phyloP scores from a whole-genome alignment of 2,113 vertebrate species.

The Tyto alba region DNA sequence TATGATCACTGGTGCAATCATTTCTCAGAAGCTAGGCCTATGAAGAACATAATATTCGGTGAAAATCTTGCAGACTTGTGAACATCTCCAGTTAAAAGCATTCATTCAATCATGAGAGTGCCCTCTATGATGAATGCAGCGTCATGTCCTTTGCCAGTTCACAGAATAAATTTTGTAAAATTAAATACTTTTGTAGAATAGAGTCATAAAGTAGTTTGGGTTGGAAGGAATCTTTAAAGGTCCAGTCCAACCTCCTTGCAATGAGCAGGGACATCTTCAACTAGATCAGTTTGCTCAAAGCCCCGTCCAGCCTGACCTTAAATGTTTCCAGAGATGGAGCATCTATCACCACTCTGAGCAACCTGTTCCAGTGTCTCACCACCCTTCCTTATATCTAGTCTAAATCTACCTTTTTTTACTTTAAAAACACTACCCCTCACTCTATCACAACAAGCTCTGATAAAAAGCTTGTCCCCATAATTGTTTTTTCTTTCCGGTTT shows the following conservation, averaged over 20 bases:
- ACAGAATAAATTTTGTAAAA: conserved; percentile 11
- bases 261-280: not conserved
- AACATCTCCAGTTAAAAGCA: conserved; percentile 45
- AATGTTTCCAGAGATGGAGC: not conserved
- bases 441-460: not conserved
- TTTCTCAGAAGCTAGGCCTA: conserved; percentile 3
- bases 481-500: conserved; percentile 20
- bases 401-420: not conserved
- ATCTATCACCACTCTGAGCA: not conserved
- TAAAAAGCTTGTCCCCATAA: not conserved
- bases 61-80: not conserved
- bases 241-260: not conserved
- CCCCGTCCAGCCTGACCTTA: not conserved
- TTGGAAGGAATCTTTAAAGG: not conserved
- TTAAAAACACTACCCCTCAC: not conserved
- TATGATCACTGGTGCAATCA: not conserved
- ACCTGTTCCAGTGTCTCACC: not conserved
- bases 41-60: not conserved
- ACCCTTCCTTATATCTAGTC: not conserved
- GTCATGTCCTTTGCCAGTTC: not conserved
- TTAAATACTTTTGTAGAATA: not conserved
- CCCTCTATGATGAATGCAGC: not conserved
- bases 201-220: not conserved
- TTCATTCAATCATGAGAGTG: conserved; percentile 10
- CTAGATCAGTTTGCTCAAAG: not conserved